phyloP scores from a whole-genome alignment of 2,113 vertebrate species.

The Oceanodroma tethys region DNA sequence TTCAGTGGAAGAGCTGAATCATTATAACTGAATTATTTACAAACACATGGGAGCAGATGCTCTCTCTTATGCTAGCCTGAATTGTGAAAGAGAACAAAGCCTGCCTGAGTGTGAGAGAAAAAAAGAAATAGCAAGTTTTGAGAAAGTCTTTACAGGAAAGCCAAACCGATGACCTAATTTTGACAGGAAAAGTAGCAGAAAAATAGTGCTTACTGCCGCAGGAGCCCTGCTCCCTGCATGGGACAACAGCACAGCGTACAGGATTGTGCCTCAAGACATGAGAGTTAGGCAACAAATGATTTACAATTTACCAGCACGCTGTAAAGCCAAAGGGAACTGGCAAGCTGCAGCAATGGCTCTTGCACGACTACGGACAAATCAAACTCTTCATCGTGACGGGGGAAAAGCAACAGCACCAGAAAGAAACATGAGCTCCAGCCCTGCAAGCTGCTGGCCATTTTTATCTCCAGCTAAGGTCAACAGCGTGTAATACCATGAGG shows the following conservation, averaged over 20 bases:
- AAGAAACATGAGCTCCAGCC: not conserved
- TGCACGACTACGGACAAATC: not conserved
- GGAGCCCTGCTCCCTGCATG: not conserved
- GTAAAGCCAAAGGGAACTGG: not conserved
- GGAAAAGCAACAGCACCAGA: not conserved
- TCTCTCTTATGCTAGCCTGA: not conserved
- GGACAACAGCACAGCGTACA: fast-evolving
- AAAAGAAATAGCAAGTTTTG: not conserved
- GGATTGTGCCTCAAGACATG: not conserved
- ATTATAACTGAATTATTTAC: not conserved
- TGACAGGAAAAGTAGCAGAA: not conserved
- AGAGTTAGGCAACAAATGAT: not conserved
- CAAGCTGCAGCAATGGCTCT: not conserved
- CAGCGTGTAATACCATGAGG: fast-evolving
- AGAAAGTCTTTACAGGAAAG: not conserved
- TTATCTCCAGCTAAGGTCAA: not conserved
- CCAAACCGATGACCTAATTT: not conserved
- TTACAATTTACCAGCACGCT: not conserved
- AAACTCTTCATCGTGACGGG: fast-evolving
- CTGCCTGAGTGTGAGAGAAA: not conserved
- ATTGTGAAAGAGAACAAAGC: not conserved
- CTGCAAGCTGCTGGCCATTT: not conserved
- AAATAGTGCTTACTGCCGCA: not conserved
- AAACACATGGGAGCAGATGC: not conserved
- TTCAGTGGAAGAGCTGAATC: not conserved